Percentiles rank a stretch among this genome's conserved stretches.
Conservation (phyloP, 2,888 invertebrate genomes). For the Hymenopus coronatus region DNA sequence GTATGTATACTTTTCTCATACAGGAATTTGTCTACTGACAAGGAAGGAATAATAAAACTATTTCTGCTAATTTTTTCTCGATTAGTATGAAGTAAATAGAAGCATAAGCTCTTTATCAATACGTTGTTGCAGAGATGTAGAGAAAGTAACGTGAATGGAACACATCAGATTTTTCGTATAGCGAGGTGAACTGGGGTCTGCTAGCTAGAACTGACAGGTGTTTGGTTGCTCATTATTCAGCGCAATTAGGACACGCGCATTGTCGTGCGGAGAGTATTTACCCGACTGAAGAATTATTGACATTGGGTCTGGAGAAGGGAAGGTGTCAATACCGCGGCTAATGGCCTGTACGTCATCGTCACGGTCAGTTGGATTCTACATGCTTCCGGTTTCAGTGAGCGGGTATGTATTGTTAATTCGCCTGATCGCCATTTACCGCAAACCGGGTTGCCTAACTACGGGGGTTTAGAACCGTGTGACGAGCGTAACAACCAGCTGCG, state of each 20-base stretch:
- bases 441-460: background rate
- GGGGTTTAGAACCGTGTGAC: background rate
- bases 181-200: too few species aligned
- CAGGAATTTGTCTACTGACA: too few species aligned
- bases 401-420: background rate
- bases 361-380: background rate
- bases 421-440: background rate
- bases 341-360: background rate
- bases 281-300: background rate
- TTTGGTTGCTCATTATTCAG: background rate
- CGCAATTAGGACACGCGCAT: background rate
- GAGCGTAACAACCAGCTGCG: background rate
- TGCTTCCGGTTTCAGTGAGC: background rate
- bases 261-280: background rate
- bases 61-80: too few species aligned
- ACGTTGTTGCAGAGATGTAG: too few species aligned
- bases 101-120: too few species aligned
- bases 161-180: too few species aligned
- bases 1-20: too few species aligned
- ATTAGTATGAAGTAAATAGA: too few species aligned
- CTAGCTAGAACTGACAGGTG: background rate
- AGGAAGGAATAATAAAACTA: too few species aligned
- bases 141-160: too few species aligned
- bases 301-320: background rate
- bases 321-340: background rate